phyloP scores from a whole-genome alignment of 2,113 vertebrate genomes.

The Beaufortia kweichowensis region DNA sequence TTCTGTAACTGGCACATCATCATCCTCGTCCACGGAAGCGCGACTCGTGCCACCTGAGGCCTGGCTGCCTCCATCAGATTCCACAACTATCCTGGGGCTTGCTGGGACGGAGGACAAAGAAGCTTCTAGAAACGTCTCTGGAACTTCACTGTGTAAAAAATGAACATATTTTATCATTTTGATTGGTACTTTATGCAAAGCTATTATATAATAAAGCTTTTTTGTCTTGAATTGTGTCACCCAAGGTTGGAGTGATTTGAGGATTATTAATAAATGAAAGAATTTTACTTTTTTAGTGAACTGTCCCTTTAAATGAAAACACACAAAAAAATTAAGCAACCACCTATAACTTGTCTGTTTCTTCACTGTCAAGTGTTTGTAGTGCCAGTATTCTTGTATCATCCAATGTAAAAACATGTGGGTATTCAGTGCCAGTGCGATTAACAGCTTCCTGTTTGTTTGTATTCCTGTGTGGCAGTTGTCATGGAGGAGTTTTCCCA shows the following conservation, averaged over 20 bases:
- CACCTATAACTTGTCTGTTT: neutral
- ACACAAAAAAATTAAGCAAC: neutral
- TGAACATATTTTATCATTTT: neutral
- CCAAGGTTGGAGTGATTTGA: too few species aligned
- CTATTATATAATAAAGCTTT: too few species aligned
- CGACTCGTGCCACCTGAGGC: conserved; percentile 89
- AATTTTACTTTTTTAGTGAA: too few species aligned
- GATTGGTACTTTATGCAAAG: too few species aligned
- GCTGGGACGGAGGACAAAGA: conserved; percentile 52
- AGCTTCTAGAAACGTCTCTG: conserved; percentile 64
- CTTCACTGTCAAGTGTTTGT: neutral
- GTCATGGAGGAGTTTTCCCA: conserved; percentile 22
- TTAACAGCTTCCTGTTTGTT: neutral
- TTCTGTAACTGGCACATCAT: conserved; percentile 86
- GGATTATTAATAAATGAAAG: too few species aligned
- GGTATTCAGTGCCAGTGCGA: neutral
- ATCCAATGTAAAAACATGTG: neutral
- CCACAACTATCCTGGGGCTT: conserved; percentile 67
- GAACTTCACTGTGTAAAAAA: conserved; percentile 72
- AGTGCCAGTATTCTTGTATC: neutral
- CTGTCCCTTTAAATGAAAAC: too few species aligned
- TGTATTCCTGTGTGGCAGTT: neutral
- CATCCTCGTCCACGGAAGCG: conserved; percentile 90
- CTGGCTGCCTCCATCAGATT: conserved; percentile 84
- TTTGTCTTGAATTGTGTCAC: too few species aligned